A percentile compares a stretch with the other conserved stretches of the same genome.
These are phyloP conservation scores for Euzetes globulus DNA, from an alignment of 2,888 invertebrate genomes.

Conservation along the genomic window DNA sequence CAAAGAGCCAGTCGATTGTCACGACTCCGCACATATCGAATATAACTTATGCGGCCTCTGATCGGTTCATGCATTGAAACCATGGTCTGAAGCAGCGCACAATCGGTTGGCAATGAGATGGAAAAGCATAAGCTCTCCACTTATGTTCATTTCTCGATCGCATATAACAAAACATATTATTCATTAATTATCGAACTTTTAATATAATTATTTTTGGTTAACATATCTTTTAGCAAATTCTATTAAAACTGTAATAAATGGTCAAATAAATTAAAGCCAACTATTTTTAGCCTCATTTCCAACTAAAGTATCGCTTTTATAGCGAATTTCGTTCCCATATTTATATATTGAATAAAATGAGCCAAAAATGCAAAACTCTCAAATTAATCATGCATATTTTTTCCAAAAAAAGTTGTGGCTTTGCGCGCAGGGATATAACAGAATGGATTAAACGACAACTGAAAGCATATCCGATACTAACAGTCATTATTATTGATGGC, in stretches of 20 bases:
- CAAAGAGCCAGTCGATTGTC: neutral
- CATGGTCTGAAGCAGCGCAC: neutral
- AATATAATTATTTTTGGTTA: neutral
- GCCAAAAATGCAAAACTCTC: neutral
- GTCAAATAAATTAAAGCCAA: neutral
- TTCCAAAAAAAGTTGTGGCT: neutral
- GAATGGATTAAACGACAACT: neutral
- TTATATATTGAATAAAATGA: neutral
- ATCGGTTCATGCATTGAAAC: neutral
- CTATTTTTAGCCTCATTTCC: neutral
- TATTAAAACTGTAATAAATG: neutral
- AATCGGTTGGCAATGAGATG: neutral
- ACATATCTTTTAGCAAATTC: neutral
- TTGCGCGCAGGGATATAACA: constrained; percentile 1
- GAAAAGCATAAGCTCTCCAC: neutral
- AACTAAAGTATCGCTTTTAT: neutral
- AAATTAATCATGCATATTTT: neutral
- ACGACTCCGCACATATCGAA: neutral
- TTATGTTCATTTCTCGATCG: neutral
- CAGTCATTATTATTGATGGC: constrained; percentile 10
- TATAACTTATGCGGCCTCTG: neutral
- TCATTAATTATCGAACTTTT: neutral
- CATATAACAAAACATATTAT: neutral
- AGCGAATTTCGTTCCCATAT: neutral
- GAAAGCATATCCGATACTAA: neutral